Evolutionary conservation across 1,140 invertebrate genomes (phyloP).

Genomic region (Orius laevigatus): DNA sequence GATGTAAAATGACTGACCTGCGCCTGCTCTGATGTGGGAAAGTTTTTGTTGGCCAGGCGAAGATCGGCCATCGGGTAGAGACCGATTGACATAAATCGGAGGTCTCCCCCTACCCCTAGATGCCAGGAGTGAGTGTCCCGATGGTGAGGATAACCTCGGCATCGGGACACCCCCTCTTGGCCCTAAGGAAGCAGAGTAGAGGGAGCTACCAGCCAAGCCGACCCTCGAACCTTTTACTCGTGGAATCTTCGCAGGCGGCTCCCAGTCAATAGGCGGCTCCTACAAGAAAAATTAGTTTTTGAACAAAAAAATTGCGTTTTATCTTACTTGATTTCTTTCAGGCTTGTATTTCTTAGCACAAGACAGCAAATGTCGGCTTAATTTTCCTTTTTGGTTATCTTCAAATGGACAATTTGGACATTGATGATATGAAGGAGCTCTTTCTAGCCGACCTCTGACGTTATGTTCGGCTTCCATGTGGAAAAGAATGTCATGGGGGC

Average conservation of each 20-base stretch:
- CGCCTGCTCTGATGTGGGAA: constrained; percentile 18
- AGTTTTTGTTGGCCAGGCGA: constrained; percentile 5
- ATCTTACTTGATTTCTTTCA: constrained; percentile 44
- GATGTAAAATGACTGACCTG: constrained; percentile 37
- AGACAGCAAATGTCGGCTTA: constrained; percentile 71
- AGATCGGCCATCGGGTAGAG: constrained; percentile 7
- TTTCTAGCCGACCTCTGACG: constrained; percentile 61
- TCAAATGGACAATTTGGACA: constrained; percentile 90
- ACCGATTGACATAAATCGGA: constrained; percentile 20
- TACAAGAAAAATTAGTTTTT: constrained; percentile 25
- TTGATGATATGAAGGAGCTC: constrained; percentile 74
- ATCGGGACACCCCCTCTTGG: constrained; percentile 28
- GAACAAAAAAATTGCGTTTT: neutral
- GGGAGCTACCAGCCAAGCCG: constrained; percentile 27
- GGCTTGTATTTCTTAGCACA: constrained; percentile 83
- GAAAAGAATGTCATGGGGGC: constrained; percentile 71
- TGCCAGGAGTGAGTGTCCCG: constrained; percentile 21
- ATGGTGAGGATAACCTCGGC: constrained; percentile 25
- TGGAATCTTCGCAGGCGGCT: constrained; percentile 82
- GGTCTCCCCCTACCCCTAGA: constrained; percentile 28
- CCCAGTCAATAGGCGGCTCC: constrained; percentile 72
- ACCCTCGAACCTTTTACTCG: constrained; percentile 35
- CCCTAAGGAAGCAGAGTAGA: constrained; percentile 29
- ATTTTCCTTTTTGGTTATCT: constrained; percentile 84
- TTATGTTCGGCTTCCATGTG: constrained; percentile 85